Base-by-base conservation (phyloP, 2,888 invertebrate species). In the Lasius fuliginosus region DNA sequence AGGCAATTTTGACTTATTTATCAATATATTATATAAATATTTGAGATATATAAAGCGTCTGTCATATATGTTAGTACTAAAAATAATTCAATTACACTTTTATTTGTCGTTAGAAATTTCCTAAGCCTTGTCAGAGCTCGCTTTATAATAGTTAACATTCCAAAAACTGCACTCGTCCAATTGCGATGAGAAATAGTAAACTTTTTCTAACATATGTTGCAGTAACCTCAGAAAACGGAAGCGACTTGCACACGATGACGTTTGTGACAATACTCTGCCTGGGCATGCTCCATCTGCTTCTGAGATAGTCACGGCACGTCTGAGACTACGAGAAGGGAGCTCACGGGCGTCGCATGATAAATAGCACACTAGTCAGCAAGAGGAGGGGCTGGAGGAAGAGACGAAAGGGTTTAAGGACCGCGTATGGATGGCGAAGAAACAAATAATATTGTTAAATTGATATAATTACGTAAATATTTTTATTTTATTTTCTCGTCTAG, bases 171-270 rank as follows among this genome's bases (percentile, higher is more conserved):
- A 0, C 3, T 1, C 11, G 23, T 5, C 15, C n/a, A 27, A 30
- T 68, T 68, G 68, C 4, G 18, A 23, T 42, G 77, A 40, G 30
- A 60, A 81, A 60, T 49, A 23, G 12, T 71, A 49, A 81, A 18
- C n/a, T 71, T 60, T 60, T 60, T 81, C 46, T 60, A 71, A 71
- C 82, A 73, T 91, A 27, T 94, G 94, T 94, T 94, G 74, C 94
- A 94, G 94, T 94, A 83, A 94, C 92, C 79, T 93, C 93, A 71
- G 93, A 93, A 84, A 94, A 91, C 88, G 90, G 91, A 84, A 87
- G 92, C 86, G 87, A 88, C 56, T 77, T 85, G 23, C 88, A 86
- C 49, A 89, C 88, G 58, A 83, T 87, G 67, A 85, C 87, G 85
- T 90, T 87, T 67, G 82, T 92, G 84, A 90, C 90, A 88, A 88